phyloP scores from a whole-genome alignment of 2,113 vertebrate species.

The Tiliqua scincoides region DNA sequence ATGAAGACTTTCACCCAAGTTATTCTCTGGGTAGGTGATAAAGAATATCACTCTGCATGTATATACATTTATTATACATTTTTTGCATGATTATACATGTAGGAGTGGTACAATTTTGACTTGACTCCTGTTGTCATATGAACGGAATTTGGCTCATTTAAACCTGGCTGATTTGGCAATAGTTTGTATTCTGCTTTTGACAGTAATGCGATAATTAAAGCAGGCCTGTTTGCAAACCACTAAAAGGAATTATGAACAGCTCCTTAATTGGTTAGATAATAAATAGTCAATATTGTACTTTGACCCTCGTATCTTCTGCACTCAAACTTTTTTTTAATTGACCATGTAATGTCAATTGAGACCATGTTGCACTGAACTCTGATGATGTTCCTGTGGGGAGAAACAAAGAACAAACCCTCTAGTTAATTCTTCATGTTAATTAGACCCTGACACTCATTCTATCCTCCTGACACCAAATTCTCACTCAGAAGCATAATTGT shows the following conservation, averaged over 20 bases:
- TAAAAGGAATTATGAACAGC: slow-evolving; percentile 35
- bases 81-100: slow-evolving; percentile 85
- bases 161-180: slow-evolving; percentile 27
- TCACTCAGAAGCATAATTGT: not conserved
- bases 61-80: slow-evolving; percentile 76
- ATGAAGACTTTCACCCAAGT: slow-evolving; percentile 87
- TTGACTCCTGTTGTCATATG: slow-evolving; percentile 67
- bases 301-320: slow-evolving; percentile 82
- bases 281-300: slow-evolving; percentile 86
- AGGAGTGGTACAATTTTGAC: slow-evolving; percentile 85
- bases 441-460: not conserved
- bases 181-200: not conserved
- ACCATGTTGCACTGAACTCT: slow-evolving; percentile 70
- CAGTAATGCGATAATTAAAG: slow-evolving; percentile 32
- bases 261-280: slow-evolving; percentile 62
- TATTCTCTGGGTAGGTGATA: slow-evolving; percentile 86
- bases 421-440: slow-evolving; percentile 47
- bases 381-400: slow-evolving; percentile 64
- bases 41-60: slow-evolving; percentile 83
- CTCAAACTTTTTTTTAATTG: slow-evolving; percentile 63
- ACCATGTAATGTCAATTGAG: slow-evolving; percentile 61
- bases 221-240: not conserved
- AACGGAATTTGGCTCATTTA: slow-evolving; percentile 33
- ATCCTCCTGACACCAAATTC: not conserved
- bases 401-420: slow-evolving; percentile 33